These are phyloP conservation scores for Smittia aterrima DNA, from an alignment of 2,888 invertebrate species.

Conservation along the genomic window DNA sequence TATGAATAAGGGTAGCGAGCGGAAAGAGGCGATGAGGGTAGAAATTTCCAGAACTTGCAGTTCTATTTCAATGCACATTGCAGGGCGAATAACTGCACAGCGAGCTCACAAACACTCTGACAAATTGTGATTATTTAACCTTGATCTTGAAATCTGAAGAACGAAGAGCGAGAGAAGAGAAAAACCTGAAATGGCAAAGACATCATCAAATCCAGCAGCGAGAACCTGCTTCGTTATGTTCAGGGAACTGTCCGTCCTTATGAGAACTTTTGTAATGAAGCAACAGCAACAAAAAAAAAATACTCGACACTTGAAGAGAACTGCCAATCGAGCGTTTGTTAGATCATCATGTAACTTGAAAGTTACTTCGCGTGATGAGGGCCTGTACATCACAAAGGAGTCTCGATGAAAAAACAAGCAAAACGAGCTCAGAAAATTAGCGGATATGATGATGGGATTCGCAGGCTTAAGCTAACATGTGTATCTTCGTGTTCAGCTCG, in stretches of 20 bases:
- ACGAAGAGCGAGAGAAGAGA: not conserved
- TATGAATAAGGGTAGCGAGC: not conserved
- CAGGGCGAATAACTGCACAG: not conserved
- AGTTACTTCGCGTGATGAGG: not conserved
- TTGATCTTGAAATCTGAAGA: not conserved
- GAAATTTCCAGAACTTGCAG: slow-evolving; percentile 11
- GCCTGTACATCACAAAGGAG: not conserved
- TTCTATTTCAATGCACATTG: slow-evolving; percentile 2
- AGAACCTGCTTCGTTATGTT: not conserved
- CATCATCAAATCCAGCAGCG: too few relatives aligned
- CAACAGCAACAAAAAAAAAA: too few relatives aligned
- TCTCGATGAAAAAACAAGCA: not conserved
- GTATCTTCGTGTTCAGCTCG: not conserved
- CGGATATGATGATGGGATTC: not conserved
- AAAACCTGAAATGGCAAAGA: not conserved
- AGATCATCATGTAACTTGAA: not conserved
- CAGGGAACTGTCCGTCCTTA: not conserved
- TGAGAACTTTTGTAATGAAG: not conserved
- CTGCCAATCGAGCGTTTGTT: too few relatives aligned
- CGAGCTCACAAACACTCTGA: not conserved
- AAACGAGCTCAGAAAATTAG: not conserved
- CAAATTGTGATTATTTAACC: not conserved
- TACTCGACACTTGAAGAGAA: not conserved
- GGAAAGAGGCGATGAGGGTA: not conserved
- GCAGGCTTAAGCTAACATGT: slow-evolving; percentile 9